Evolutionary conservation across 2,113 vertebrate species (phyloP).

Genomic region (Phoenicopterus ruber): DNA sequence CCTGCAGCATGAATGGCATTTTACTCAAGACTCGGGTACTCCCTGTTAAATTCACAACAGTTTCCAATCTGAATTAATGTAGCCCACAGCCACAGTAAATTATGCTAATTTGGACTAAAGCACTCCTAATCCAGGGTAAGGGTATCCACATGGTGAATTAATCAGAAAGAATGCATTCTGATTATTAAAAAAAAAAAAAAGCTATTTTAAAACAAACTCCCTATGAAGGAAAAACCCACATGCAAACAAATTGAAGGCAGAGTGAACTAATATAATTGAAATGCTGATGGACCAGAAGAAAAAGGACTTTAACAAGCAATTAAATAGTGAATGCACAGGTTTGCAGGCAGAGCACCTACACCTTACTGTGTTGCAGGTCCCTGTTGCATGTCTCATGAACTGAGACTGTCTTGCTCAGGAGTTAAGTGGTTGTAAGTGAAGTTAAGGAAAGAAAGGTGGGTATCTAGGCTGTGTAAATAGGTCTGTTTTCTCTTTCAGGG

Average conservation of each 20-base stretch:
- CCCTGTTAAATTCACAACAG: not conserved
- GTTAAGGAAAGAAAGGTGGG: not conserved
- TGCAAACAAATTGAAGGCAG: not conserved
- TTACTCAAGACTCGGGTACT: not conserved
- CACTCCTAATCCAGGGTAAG: not conserved
- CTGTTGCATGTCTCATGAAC: fast-evolving
- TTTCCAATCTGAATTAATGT: not conserved
- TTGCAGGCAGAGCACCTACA: fast-evolving
- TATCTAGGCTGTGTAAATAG: no score
- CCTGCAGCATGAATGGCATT: not conserved
- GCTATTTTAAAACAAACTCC: not conserved
- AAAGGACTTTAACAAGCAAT: not conserved
- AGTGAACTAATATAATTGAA: not conserved
- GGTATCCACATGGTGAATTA: not conserved
- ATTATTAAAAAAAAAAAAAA: not conserved
- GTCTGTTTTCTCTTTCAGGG: not conserved
- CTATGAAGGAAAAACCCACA: not conserved
- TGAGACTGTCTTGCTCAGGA: not conserved
- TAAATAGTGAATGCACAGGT: fast-evolving
- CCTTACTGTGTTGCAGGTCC: not conserved
- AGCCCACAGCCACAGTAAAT: not conserved
- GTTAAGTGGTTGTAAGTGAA: not conserved
- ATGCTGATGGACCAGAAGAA: not conserved
- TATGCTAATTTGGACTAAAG: not conserved
- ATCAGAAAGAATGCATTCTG: not conserved